Evolutionary conservation across 2,113 vertebrate genomes (phyloP), one percentile per base, ranked within the genome.

Genomic region (Scortum barcoo): DNA sequence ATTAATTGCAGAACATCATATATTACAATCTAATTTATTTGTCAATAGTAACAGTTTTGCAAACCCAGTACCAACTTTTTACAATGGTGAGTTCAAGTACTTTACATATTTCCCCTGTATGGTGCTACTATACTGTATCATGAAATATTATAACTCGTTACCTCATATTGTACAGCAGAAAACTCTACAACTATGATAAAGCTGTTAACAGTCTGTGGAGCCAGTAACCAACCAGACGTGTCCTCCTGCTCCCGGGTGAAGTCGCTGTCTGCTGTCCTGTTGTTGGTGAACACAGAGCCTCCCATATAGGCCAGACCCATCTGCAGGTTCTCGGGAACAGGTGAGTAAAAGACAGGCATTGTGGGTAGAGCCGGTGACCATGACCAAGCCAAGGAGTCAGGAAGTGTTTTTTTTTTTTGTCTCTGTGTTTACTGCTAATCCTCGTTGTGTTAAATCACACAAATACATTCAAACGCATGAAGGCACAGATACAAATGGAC

Each of bases 241-340:
- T 92, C 85, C 24, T 56, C 58, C 42, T 83, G 93, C 54, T 94
- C 92, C 68, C 73, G 73, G 72, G 62, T 63, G 62, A 85, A 84
- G 80, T 94, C 62, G 0, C 89, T 94, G 78, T 97, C 96, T 26
- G 79, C 40, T 0, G 96, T 96, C 93, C 94, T 95, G 93, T 96
- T 96, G 91, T 93, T 94, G 75, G 92, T 89, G 88, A 96, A 96
- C 69, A 96, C 90, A 0, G 95, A 95, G 40, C 95, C 58, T 26
- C 95, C 96, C 83, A 94, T 89, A 0, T 89, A 92, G 4, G 72
- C 89, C 94, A 97, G 75, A 26, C 95, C 93, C 81, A 91, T 19
- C 65, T 95, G 95, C 56, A 97, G 86, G 81, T 90, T 95, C 84
- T 88, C 92, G 2, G 95, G 95, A 42, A 96, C 92, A 7, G 94